These are phyloP conservation scores for Myopa tessellatipennis DNA, from an alignment of 2,888 invertebrate species.

Conservation along the genomic window DNA sequence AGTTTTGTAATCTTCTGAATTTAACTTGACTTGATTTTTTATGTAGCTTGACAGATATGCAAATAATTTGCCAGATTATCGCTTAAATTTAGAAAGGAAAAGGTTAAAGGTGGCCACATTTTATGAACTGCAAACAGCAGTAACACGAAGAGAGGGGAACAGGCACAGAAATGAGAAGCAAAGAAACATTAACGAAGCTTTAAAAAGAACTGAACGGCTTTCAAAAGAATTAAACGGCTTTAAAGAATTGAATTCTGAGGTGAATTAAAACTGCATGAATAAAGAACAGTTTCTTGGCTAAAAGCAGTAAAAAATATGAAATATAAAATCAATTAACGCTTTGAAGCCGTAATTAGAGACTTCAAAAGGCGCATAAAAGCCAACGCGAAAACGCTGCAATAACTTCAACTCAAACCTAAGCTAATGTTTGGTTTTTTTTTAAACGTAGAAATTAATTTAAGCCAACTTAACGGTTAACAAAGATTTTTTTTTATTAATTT, in stretches of 20 bases:
- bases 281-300: background rate
- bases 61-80: constrained; percentile 27
- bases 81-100: constrained; percentile 31
- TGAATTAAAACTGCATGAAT: no score
- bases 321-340: constrained; percentile 11
- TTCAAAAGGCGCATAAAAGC: background rate
- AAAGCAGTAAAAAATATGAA: background rate
- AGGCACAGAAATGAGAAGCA: no score
- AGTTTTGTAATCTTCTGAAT: no score
- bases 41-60: constrained; percentile 7
- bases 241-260: no score
- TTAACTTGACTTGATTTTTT: background rate
- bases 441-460: background rate
- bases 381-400: background rate
- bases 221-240: no score
- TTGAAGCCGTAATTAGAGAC: background rate
- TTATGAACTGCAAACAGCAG: no score
- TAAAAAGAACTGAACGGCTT: no score
- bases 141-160: no score
- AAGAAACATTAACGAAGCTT: no score
- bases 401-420: background rate
- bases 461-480: background rate
- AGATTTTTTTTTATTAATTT: background rate
- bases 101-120: constrained; percentile 10
- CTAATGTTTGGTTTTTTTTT: constrained; percentile 3